These are phyloP conservation scores for Rattus norvegicus DNA, from an alignment of 2,113 vertebrate species.

Conservation along the genomic window DNA sequence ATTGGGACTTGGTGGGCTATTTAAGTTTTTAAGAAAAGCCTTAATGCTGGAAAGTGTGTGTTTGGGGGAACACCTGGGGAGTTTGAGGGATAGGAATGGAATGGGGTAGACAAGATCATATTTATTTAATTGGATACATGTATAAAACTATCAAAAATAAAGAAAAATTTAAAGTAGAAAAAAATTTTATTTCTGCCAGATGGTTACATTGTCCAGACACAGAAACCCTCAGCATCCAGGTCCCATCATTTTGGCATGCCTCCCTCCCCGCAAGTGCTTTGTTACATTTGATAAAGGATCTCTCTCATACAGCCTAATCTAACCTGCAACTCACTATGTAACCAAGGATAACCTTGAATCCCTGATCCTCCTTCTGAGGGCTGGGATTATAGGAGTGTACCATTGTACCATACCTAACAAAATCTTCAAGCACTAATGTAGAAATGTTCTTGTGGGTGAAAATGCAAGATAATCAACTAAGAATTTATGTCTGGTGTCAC, in stretches of 20 bases:
- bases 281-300: background rate
- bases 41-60: background rate
- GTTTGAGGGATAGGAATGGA: background rate
- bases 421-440: background rate
- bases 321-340: background rate
- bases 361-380: background rate
- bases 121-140: background rate
- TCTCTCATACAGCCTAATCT: background rate
- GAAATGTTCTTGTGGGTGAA: background rate
- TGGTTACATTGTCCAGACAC: too few relatives aligned
- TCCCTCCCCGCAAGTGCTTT: too few relatives aligned
- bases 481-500: background rate
- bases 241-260: background rate
- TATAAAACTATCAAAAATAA: background rate
- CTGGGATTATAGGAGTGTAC: background rate
- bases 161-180: background rate
- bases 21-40: background rate
- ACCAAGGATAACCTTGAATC: background rate
- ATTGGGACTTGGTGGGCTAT: background rate
- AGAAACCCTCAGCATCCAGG: background rate
- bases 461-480: background rate
- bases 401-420: background rate
- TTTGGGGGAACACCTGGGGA: too few relatives aligned
- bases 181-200: background rate
- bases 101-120: too few relatives aligned